phyloP scores from a whole-genome alignment of 2,888 invertebrate species.

The Sarcophaga subvicina region DNA sequence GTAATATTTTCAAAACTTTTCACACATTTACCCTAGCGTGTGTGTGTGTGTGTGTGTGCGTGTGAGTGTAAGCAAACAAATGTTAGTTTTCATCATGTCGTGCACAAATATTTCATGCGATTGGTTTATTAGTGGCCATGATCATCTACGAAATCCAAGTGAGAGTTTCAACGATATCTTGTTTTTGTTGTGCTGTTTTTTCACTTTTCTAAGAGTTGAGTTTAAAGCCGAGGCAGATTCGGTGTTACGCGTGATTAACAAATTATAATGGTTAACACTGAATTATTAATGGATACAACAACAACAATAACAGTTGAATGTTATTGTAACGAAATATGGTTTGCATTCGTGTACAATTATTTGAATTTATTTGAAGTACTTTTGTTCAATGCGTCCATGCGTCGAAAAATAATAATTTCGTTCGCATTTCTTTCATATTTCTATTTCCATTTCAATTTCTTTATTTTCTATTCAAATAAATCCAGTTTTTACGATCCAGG shows the following conservation, averaged over 20 bases:
- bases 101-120: conserved; percentile 6
- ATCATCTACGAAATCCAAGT: conserved; percentile 39
- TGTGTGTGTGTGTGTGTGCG: background rate
- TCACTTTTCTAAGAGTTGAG: background rate
- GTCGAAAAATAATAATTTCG: background rate
- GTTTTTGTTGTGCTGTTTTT: background rate
- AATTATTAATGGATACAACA: background rate
- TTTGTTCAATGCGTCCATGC: background rate
- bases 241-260: conserved; percentile 63
- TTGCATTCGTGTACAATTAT: conserved; percentile 8
- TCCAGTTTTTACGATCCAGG: conserved; percentile 12
- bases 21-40: background rate
- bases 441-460: background rate
- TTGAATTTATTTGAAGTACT: background rate
- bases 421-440: background rate
- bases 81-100: background rate
- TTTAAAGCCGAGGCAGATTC: background rate
- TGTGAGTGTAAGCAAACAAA: background rate
- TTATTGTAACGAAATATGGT: conserved; percentile 12
- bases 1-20: conserved; percentile 10
- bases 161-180: conserved; percentile 45
- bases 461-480: background rate
- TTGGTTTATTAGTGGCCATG: conserved; percentile 10
- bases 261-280: conserved; percentile 61
- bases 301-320: background rate